Percentiles rank a stretch among this genome's conserved stretches.
Conservation (phyloP, 2,888 invertebrate species). For the Ichneumoninae sp. region DNA sequence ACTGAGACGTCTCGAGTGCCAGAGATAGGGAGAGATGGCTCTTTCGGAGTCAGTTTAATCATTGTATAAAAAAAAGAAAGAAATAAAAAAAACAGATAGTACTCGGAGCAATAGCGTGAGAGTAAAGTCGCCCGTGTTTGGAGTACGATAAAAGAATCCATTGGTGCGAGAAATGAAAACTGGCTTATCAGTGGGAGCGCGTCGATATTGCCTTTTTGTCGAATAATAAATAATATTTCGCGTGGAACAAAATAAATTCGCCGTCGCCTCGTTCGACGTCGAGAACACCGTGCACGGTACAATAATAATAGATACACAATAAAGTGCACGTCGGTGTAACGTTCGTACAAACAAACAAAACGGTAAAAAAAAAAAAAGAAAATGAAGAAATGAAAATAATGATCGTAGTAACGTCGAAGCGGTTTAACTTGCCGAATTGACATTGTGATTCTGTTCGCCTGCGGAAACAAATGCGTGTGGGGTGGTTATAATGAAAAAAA, state of each 20-base stretch:
- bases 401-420: constrained; percentile 43
- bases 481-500: not conserved
- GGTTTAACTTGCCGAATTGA: constrained; percentile 14
- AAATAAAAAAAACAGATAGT: not conserved
- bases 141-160: constrained; percentile 12
- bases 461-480: constrained; percentile 36
- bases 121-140: constrained; percentile 10
- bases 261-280: constrained; percentile 41
- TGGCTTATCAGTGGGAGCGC: constrained; percentile 47
- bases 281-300: constrained; percentile 54
- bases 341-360: constrained; percentile 46
- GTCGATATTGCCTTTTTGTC: constrained; percentile 55
- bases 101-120: constrained; percentile 1
- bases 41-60: constrained; percentile 19
- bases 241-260: constrained; percentile 45
- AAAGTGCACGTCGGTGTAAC: constrained; percentile 41
- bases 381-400: constrained; percentile 41
- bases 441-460: constrained; percentile 53
- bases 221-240: constrained; percentile 42
- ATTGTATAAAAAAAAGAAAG: constrained; percentile 18
- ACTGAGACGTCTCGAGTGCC: constrained; percentile 7
- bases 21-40: not conserved
- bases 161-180: constrained; percentile 14
- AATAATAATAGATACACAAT: constrained; percentile 44
- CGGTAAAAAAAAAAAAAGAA: not conserved